Conservation (phyloP, 2,113 vertebrate species). For the Furnarius figulus region DNA sequence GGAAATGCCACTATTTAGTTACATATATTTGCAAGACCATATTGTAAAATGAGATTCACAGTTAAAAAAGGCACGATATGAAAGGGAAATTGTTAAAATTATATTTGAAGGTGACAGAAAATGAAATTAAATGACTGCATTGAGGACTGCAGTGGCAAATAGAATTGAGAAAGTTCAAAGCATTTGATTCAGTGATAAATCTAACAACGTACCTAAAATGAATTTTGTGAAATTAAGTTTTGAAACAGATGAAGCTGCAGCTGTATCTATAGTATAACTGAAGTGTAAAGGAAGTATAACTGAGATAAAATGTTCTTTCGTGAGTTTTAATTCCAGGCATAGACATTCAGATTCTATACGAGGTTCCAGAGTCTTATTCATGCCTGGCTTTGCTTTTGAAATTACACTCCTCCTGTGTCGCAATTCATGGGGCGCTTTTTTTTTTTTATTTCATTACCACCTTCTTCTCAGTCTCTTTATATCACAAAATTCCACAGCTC, state of each 20-base stretch:
- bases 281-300: background rate
- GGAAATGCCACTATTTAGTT: constrained; percentile 44
- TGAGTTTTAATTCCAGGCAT: background rate
- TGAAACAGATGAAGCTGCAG: background rate
- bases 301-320: background rate
- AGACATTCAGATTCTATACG: background rate
- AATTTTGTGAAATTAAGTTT: background rate
- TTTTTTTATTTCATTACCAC: background rate
- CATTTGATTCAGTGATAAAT: background rate
- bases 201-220: background rate
- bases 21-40: background rate
- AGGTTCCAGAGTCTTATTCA: background rate
- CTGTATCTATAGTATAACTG: background rate
- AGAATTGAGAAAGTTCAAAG: background rate
- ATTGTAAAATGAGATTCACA: background rate
- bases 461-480: background rate
- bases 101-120: constrained; percentile 25
- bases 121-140: background rate
- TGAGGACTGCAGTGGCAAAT: background rate
- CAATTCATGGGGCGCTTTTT: rapidly evolving
- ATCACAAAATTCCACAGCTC: background rate
- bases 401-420: background rate
- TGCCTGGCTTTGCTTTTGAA: background rate
- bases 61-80: background rate
- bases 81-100: background rate